Conservation (phyloP, 2,797 vertebrate genomes). For the Moxostoma hubbsi region DNA sequence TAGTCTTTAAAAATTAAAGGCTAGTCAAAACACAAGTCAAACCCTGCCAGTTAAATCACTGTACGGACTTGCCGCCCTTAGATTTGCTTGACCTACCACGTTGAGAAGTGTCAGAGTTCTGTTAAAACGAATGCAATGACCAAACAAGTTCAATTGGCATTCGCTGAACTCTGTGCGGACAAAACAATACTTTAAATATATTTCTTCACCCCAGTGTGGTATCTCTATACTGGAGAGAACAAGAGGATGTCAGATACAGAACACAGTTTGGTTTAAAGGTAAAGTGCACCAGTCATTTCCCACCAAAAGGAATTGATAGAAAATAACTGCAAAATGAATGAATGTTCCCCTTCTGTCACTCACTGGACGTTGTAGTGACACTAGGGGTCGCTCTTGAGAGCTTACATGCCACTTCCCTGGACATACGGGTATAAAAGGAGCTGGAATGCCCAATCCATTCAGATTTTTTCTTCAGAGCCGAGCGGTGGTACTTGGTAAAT, state of each 20-base stretch:
- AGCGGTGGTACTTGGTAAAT: too few species aligned
- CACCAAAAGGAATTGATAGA: too few species aligned
- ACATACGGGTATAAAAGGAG: too few species aligned
- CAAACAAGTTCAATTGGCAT: neutral
- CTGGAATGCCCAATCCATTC: too few species aligned
- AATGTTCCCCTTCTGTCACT: too few species aligned
- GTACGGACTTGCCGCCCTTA: neutral
- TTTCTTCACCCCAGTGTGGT: neutral
- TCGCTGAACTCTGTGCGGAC: neutral
- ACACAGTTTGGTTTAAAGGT: constrained; percentile 3
- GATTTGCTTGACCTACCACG: neutral
- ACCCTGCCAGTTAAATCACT: neutral
- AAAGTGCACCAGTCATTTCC: too few species aligned
- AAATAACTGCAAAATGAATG: too few species aligned
- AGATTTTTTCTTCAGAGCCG: too few species aligned
- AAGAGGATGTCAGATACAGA: neutral
- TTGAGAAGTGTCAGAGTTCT: neutral
- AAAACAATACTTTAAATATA: neutral
- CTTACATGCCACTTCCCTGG: too few species aligned
- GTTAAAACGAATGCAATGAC: constrained; percentile 4
- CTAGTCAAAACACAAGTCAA: constrained; percentile 18
- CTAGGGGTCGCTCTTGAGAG: too few species aligned
- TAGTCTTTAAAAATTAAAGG: neutral
- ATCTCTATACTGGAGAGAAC: neutral
- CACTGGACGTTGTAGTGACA: too few species aligned